Evolutionary conservation across 2,888 invertebrate genomes (phyloP), one percentile per base, ranked within the genome.

Genomic region (Xestia ashworthii): DNA sequence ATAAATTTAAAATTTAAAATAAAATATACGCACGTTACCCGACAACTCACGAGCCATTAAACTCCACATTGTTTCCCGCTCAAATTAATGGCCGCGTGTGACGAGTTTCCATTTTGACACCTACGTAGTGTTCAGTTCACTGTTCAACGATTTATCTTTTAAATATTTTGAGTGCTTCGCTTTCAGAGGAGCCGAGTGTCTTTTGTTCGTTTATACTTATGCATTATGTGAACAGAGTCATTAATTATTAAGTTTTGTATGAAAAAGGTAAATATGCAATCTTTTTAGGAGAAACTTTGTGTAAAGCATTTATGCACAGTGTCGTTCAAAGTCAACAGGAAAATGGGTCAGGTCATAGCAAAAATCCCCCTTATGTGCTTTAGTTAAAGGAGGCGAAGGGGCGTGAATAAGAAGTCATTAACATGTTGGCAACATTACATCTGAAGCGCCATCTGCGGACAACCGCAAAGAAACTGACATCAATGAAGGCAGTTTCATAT

Each of bases 51-150:
- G 81, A 55, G 12, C 81, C 84, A 88, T 88, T 88, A 86, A 81
- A 50, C 64, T 65, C 58, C 73, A 86, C 73, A 86, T 87, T 88
- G 86, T 88, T 87, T 83, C 82, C 41, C 74, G 69, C 70, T 38
- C 60, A 73, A 84, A 89, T 90, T 84, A 88, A 88, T 89, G 85
- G 78, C 67, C 62, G 72, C 80, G 76, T 87, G 72, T 85, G 84
- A 80, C 67, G 71, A 72, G 68, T 78, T 68, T 75, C 86, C 76
- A 76, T 87, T 85, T 74, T 82, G 85, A 82, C 78, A 82, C 67
- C 74, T 70, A 66, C 66, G 74, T 50, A 69, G 76, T 85, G 50
- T 53, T 44, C 74, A 74, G 50, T 53, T n/a, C 74, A 74, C 50
- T 55, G 62, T 65, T 62, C 46, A 44, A 79, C 74, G 69, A 85